A percentile compares a stretch with the other conserved stretches of the same genome.
Evolutionary conservation across 2,797 vertebrate genomes (phyloP).

Genomic region (Leptoclinus maculatus): DNA sequence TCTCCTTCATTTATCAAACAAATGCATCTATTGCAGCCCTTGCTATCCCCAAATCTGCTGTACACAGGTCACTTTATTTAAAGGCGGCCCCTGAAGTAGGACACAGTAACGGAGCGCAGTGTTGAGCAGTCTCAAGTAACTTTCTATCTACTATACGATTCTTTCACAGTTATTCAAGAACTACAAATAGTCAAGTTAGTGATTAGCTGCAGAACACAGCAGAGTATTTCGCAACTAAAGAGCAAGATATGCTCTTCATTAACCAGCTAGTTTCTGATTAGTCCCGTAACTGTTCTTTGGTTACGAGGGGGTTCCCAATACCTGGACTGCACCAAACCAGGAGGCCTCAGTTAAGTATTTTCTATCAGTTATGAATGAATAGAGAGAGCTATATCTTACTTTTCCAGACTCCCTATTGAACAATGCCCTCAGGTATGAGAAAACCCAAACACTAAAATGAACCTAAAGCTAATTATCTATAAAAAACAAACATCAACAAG

Average conservation of each 20-base stretch:
- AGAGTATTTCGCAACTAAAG: neutral
- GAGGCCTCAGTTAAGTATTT: neutral
- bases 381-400: neutral
- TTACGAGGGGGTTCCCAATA: constrained; percentile 10
- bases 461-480: neutral
- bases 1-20: neutral
- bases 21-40: neutral
- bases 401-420: neutral
- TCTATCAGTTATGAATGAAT: neutral
- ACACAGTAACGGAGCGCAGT: neutral
- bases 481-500: neutral
- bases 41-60: neutral
- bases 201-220: neutral
- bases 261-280: neutral
- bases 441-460: neutral
- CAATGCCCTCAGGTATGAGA: neutral
- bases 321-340: neutral
- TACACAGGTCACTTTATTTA: neutral
- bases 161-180: neutral
- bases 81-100: neutral
- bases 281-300: neutral
- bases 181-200: neutral
- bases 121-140: neutral
- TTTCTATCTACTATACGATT: neutral
- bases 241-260: neutral